Percentiles rank a stretch among this genome's conserved stretches.
phyloP scores from a whole-genome alignment of 1,140 invertebrate species.

The Triops longicaudatus region DNA sequence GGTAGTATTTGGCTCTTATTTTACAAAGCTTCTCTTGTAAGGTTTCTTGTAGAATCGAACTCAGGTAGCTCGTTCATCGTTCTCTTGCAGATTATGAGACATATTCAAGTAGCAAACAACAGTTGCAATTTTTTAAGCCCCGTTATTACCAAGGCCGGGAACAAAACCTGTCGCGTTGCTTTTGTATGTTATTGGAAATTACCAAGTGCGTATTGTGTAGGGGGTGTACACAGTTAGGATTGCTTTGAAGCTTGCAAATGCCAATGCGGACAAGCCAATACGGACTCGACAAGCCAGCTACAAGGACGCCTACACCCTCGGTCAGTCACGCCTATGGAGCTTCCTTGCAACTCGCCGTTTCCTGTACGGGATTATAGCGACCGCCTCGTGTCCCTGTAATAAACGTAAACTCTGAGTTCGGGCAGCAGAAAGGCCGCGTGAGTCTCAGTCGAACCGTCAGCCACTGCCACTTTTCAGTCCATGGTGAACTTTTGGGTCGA shows the following conservation, averaged over 20 bases:
- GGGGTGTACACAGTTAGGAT: background rate
- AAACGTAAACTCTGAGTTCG: background rate
- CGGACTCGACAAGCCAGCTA: background rate
- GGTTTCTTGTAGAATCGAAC: background rate
- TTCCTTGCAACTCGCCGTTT: background rate
- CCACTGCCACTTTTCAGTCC: conserved; percentile 1
- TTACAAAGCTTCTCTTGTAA: background rate
- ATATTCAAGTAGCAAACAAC: too few relatives aligned
- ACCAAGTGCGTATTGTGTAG: too few relatives aligned
- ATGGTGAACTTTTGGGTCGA: background rate
- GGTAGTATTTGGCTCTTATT: background rate
- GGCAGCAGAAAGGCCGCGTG: background rate
- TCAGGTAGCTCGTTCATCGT: too few relatives aligned
- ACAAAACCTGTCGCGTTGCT: too few relatives aligned
- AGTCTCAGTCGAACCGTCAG: background rate
- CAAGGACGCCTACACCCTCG: background rate
- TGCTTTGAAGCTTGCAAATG: background rate
- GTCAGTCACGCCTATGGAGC: background rate
- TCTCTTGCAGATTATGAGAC: too few relatives aligned
- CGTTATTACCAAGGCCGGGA: too few relatives aligned
- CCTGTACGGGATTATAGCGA: background rate
- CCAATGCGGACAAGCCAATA: background rate
- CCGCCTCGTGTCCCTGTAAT: background rate
- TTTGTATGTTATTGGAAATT: too few relatives aligned
- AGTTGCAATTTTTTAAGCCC: too few relatives aligned